These are phyloP conservation scores for Cuculus canorus DNA, from an alignment of 2,797 vertebrate species.

Conservation along the genomic window DNA sequence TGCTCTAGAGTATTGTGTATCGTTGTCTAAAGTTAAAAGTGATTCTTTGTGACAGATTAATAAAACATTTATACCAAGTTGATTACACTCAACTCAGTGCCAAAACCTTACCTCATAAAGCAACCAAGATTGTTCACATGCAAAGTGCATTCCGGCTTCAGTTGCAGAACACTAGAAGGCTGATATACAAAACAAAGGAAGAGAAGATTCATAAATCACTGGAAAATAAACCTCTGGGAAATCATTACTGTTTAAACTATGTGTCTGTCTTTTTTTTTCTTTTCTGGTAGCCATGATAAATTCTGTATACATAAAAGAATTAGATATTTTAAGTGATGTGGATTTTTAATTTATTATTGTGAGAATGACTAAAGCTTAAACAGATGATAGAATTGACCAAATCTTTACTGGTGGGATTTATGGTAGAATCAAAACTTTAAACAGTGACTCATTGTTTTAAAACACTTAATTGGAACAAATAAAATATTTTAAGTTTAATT, in stretches of 20 bases:
- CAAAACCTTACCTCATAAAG: not conserved
- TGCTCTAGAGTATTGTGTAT: not conserved
- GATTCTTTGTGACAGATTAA: not conserved
- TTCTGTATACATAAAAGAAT: not conserved
- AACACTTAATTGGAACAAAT: not conserved
- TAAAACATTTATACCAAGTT: not conserved
- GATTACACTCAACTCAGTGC: not conserved
- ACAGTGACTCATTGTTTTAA: not conserved
- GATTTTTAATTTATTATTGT: not conserved
- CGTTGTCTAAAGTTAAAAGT: not conserved
- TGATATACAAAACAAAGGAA: not conserved
- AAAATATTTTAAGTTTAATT: accelerated
- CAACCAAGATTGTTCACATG: not conserved
- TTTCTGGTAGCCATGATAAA: not conserved
- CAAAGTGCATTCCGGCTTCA: not conserved
- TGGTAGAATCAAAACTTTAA: not conserved
- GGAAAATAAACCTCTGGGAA: not conserved
- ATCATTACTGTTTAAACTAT: not conserved
- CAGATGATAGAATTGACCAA: not conserved
- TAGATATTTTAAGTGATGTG: not conserved
- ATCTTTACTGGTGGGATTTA: not conserved
- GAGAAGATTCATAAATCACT: not conserved
- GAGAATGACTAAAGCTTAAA: not conserved
- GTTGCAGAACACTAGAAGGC: not conserved
- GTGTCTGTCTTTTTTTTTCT: not conserved